These are phyloP conservation scores for Hipposideros larvatus DNA, from an alignment of 2,797 vertebrate species.

Conservation along the genomic window DNA sequence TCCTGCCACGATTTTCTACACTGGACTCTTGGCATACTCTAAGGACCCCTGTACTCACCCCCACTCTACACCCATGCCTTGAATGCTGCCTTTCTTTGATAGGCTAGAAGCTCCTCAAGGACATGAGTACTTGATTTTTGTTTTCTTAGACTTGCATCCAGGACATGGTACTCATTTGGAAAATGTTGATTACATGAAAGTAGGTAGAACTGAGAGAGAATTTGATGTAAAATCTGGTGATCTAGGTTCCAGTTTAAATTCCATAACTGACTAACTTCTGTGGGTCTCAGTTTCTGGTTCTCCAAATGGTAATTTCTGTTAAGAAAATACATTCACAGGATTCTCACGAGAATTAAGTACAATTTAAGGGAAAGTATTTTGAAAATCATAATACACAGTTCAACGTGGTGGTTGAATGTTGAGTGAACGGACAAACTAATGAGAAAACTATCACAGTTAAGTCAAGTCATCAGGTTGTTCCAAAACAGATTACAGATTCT, in stretches of 20 bases:
- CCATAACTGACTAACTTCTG: conserved; percentile 70
- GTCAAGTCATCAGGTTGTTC: not conserved
- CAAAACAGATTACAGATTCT: not conserved
- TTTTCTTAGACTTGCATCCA: not conserved
- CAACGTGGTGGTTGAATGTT: not conserved
- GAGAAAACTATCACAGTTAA: not conserved
- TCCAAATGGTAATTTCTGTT: conserved; percentile 71
- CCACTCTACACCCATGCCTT: not conserved
- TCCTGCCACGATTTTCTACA: not conserved
- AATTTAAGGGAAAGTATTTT: not conserved
- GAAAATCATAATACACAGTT: not conserved
- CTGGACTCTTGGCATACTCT: not conserved
- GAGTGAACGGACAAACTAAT: not conserved
- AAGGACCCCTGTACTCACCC: not conserved
- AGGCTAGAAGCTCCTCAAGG: not conserved
- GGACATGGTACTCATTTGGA: conserved; percentile 8
- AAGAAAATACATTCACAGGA: not conserved
- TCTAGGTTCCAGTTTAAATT: conserved; percentile 70
- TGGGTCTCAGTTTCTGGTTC: conserved; percentile 82
- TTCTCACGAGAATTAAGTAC: conserved; percentile 39
- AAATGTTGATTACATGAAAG: conserved; percentile 17
- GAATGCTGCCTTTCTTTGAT: not conserved
- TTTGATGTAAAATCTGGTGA: conserved; percentile 54
- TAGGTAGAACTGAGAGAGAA: conserved; percentile 76
- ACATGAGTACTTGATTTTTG: not conserved